These are phyloP conservation scores for Siniperca undulata DNA, from an alignment of 2,797 vertebrate species.

Conservation along the genomic window DNA sequence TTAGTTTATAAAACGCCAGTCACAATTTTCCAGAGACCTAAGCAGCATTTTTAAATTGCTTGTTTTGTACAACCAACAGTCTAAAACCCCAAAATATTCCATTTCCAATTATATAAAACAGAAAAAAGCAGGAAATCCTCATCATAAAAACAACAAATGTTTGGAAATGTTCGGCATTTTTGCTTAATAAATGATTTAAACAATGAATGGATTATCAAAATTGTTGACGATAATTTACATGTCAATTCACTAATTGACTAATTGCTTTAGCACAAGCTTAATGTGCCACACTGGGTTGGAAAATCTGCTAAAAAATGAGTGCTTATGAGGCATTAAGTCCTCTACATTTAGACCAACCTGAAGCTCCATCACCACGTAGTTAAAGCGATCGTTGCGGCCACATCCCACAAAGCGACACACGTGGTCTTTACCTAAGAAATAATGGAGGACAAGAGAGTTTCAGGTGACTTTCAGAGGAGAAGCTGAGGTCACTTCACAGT, in stretches of 20 bases:
- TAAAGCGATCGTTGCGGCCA: constrained; percentile 98
- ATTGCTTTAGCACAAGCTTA: background rate
- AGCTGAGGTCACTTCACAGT: constrained; percentile 1
- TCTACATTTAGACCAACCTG: constrained; percentile 87
- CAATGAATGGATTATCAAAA: background rate
- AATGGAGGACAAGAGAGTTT: constrained; percentile 7
- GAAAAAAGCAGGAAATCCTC: background rate
- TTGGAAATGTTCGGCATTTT: no score
- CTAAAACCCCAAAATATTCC: background rate
- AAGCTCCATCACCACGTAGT: constrained; percentile 99
- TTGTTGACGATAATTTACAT: background rate
- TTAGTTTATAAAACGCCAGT: background rate
- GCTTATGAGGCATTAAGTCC: background rate
- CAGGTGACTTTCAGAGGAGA: background rate
- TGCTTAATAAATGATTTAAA: background rate
- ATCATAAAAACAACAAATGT: background rate
- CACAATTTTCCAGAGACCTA: background rate
- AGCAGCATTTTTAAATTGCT: background rate
- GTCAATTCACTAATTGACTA: no score
- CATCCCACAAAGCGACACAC: constrained; percentile 98
- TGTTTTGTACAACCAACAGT: background rate
- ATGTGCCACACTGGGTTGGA: background rate
- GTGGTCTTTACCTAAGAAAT: constrained; percentile 93
- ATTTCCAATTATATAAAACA: background rate
- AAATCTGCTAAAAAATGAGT: background rate